Evolutionary conservation across 1,140 invertebrate genomes (phyloP), one percentile per base, ranked within the genome.

Genomic region (Metaphire vulgaris): DNA sequence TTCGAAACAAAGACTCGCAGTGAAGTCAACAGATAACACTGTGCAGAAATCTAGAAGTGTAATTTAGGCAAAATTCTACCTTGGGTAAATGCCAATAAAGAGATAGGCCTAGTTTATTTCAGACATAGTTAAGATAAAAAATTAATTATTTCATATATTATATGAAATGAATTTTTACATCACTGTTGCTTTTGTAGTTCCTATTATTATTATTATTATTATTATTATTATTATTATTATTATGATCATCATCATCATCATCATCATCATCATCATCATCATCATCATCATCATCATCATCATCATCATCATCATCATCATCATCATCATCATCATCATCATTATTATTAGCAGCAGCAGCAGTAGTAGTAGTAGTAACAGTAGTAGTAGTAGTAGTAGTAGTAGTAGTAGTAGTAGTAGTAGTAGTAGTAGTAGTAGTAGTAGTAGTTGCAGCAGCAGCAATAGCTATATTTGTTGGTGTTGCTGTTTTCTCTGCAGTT

Each of bases 191-290:
- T n/a, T 73, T 16, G 2, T 28, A 14, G 28, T 73, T 31, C 26
- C 31, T 31, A n/a, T 74, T 56, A 74, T 74, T 64, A 74, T 28
- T 64, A 74, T 1, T 64, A 74, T 41, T 64, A 68, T 74, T 31
- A 67, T 69, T 64, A 74, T 74, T 31, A 68, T 28, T 29, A 32
- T 70, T 29, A 30, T 26, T 26, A 33, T 71, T 28, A 33, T 41
- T 30, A 33, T 70, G 15, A 75, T 74, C 66, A 75, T 75, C 65
- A 75, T 33, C 16, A 69, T 75, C 66, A 69, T 69, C 74, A 75
- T 64, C 65, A 70, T 32, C 74, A 75, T 64, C 74, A 75, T 69
- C 28, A 75, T 75, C 74, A 75, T 75, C 28, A 75, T 75, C 31
- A 69, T 75, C 65, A 75, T 75, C 74, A 75, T 64, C 32, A 69